Evolutionary conservation across 2,888 invertebrate genomes (phyloP), one percentile per base, ranked within the genome.

Genomic region (Sialis fuliginosa): DNA sequence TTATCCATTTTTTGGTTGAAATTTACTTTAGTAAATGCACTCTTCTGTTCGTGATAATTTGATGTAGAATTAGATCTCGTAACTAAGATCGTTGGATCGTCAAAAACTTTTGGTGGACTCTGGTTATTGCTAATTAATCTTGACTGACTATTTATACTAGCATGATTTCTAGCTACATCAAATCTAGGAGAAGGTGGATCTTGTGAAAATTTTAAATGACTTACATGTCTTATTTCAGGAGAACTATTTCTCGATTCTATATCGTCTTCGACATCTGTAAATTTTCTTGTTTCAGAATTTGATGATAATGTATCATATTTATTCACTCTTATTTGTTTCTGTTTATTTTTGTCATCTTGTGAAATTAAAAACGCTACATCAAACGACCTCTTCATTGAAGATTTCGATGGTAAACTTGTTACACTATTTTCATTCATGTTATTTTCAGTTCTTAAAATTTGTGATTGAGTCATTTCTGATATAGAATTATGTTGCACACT

Each of bases 331-430:
- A 70, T 62, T 57, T 69, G 73, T 54, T 78, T 77, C 42, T 78
- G 74, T 46, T 80, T 79, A 42, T 83, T 64, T 57, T 84, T 83
- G 51, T 88, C 88, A 60, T 89, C 88, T 1, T 88, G 88, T 62
- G 86, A 80, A 73, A 90, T 88, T 31, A 91, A 66, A 57, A 91
- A 91, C 1, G 90, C 90, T 7, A 91, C 90, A 61, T 91, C 90
- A 60, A 91, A 91, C 1, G 88, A 84, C 10, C 91, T 69, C 58
- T 91, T 91, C n/a, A 64, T 53, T 37, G 54, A 70, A 53, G 63
- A 71, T 58, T 65, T 74, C 31, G 52, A 61, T 57, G 57, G 60
- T 65, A 10, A 12, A 35, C 42, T 42, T 6, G 47, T 47, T n/a
- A 47, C 47, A 9, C 39, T 5, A 6, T 9, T 12, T n/a, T 37